phyloP scores from a whole-genome alignment of 1,140 invertebrate genomes.

The Capitella teleta region DNA sequence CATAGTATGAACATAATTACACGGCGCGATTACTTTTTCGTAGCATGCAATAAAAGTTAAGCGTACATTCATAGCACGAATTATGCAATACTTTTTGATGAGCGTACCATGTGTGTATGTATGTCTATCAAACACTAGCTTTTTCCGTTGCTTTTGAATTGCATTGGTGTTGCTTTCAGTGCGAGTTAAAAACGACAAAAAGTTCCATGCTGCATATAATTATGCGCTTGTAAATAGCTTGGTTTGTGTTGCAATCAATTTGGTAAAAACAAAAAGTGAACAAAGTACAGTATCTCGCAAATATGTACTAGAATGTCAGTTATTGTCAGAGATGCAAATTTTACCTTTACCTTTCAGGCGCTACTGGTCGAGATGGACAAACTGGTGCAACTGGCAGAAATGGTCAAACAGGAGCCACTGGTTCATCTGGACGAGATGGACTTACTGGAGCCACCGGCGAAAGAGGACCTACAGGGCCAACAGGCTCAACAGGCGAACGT shows the following conservation, averaged over 20 bases:
- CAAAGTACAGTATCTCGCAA: background rate
- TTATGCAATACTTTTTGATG: background rate
- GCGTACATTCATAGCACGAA: background rate
- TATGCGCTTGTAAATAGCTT: background rate
- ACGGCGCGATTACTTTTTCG: background rate
- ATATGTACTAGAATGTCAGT: too few relatives aligned
- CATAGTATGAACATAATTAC: background rate
- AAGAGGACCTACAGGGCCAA: background rate
- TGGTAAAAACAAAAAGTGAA: background rate
- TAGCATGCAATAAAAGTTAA: background rate
- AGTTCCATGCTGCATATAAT: background rate
- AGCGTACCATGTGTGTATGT: too few relatives aligned
- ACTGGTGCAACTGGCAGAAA: background rate
- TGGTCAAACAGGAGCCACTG: background rate
- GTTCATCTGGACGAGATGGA: background rate
- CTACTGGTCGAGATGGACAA: background rate
- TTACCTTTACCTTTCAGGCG: background rate
- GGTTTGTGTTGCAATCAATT: background rate
- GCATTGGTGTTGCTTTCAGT: too few relatives aligned
- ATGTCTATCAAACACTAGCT: too few relatives aligned
- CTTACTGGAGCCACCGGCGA: background rate
- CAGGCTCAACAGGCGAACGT: background rate
- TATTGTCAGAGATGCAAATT: too few relatives aligned
- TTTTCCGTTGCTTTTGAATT: too few relatives aligned
- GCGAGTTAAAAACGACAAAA: too few relatives aligned